phyloP scores from a whole-genome alignment of 2,888 invertebrate species.

The Rhamnusium bicolor region DNA sequence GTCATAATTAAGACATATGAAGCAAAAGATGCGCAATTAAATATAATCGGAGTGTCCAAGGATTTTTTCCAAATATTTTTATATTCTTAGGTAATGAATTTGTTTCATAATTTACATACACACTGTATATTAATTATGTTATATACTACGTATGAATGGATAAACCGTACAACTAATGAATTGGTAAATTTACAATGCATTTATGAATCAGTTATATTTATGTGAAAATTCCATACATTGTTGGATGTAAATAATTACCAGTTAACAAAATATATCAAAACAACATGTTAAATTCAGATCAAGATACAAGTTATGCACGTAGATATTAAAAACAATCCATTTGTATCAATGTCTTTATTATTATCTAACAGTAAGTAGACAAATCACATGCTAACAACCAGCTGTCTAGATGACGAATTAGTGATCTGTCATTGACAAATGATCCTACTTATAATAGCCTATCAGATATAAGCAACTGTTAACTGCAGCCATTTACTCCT shows the following conservation, averaged over 20 bases:
- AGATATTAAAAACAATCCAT: constrained; percentile 27
- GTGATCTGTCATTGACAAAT: constrained; percentile 41
- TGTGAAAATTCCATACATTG: background rate
- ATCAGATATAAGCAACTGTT: constrained; percentile 37
- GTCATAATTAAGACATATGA: too few species aligned
- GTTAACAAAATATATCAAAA: constrained; percentile 29
- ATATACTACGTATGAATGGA: background rate
- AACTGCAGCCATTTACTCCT: constrained; percentile 35
- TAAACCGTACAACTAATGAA: background rate
- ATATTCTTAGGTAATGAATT: too few species aligned
- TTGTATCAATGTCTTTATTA: constrained; percentile 37
- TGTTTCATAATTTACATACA: too few species aligned
- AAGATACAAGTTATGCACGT: constrained; percentile 14
- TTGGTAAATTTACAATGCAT: constrained; percentile 5
- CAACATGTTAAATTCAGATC: constrained; percentile 20
- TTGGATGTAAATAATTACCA: constrained; percentile 19
- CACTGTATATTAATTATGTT: background rate
- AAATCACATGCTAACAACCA: constrained; percentile 38
- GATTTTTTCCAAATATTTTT: too few species aligned
- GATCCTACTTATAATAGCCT: constrained; percentile 34
- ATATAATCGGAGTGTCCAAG: too few species aligned
- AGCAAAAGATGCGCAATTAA: too few species aligned
- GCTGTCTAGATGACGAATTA: constrained; percentile 37
- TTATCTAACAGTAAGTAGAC: constrained; percentile 34
- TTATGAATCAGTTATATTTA: constrained; percentile 7